These are phyloP conservation scores for Drosophila sechellia DNA, from an alignment of 1,140 invertebrate species.

Conservation along the genomic window DNA sequence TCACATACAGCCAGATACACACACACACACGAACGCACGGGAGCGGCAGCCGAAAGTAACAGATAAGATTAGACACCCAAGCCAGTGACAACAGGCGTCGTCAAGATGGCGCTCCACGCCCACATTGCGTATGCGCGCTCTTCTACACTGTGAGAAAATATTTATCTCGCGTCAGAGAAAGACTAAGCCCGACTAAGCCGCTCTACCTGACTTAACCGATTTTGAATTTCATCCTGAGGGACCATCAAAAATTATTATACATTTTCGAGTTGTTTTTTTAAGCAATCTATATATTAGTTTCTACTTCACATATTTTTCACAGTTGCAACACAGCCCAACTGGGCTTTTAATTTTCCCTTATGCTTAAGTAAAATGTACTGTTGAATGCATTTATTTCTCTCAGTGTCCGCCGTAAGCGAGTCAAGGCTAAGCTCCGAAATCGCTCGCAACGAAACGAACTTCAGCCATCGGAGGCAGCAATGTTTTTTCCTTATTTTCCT, in stretches of 20 bases:
- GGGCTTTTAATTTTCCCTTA: no score
- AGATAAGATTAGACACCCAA: slow-evolving; percentile 78
- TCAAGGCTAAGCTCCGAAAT: slow-evolving; percentile 81
- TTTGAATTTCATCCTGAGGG: no score
- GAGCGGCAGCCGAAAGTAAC: slow-evolving; percentile 62
- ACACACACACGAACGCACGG: slow-evolving; percentile 20
- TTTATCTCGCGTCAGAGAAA: no score
- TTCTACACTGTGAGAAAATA: neutral
- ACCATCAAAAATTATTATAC: no score
- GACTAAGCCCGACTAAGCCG: no score
- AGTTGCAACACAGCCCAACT: no score
- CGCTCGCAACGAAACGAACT: slow-evolving; percentile 65
- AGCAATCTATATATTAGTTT: no score
- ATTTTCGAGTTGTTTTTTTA: no score
- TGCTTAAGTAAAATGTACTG: no score
- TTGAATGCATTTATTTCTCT: neutral
- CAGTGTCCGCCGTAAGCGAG: slow-evolving; percentile 71
- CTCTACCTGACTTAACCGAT: neutral
- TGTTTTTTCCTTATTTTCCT: slow-evolving; percentile 40
- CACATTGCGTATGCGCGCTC: slow-evolving; percentile 76
- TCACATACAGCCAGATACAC: slow-evolving; percentile 29
- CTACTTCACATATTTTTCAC: no score
- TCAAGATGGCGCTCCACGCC: slow-evolving; percentile 73
- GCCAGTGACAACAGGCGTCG: slow-evolving; percentile 79
- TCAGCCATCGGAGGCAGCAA: slow-evolving; percentile 47